Evolutionary conservation across 1,140 invertebrate genomes (phyloP).

Genomic region (Calliopsis andreniformis): DNA sequence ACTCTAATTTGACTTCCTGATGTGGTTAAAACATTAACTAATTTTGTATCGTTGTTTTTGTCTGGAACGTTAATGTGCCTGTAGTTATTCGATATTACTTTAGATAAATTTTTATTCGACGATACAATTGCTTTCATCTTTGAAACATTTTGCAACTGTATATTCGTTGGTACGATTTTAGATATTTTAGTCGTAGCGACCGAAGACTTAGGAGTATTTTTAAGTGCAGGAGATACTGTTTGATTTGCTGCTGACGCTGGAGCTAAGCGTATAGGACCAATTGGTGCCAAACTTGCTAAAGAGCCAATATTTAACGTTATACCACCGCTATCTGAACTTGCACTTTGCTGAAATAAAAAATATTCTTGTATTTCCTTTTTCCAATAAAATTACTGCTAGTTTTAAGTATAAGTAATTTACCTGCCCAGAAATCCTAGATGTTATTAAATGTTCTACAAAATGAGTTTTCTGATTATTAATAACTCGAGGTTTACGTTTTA

Average conservation of each 20-base stretch:
- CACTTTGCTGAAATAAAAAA: constrained; percentile 52
- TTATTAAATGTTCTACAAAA: constrained; percentile 68
- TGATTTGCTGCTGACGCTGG: constrained; percentile 62
- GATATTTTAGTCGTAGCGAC: constrained; percentile 58
- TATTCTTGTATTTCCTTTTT: background rate
- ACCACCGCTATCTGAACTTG: constrained; percentile 70
- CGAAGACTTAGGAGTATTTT: constrained; percentile 55
- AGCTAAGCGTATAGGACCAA: constrained; percentile 77
- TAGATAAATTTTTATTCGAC: constrained; percentile 66
- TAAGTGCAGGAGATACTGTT: constrained; percentile 17
- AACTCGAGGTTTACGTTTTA: constrained; percentile 76
- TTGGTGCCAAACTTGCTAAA: constrained; percentile 78
- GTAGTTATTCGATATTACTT: constrained; percentile 66
- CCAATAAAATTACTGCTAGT: background rate
- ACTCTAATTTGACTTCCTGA: constrained; percentile 64
- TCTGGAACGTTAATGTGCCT: constrained; percentile 67
- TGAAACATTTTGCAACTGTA: constrained; percentile 51
- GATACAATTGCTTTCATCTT: constrained; percentile 75
- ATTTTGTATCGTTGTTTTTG: constrained; percentile 64
- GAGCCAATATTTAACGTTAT: constrained; percentile 81
- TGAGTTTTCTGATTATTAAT: constrained; percentile 64
- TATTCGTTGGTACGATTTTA: constrained; percentile 64
- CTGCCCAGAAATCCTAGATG: constrained; percentile 66
- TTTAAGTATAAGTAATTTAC: constrained; percentile 45
- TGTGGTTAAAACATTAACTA: constrained; percentile 67